Conservation (phyloP, 2,888 invertebrate species). For the Volucella zonaria region DNA sequence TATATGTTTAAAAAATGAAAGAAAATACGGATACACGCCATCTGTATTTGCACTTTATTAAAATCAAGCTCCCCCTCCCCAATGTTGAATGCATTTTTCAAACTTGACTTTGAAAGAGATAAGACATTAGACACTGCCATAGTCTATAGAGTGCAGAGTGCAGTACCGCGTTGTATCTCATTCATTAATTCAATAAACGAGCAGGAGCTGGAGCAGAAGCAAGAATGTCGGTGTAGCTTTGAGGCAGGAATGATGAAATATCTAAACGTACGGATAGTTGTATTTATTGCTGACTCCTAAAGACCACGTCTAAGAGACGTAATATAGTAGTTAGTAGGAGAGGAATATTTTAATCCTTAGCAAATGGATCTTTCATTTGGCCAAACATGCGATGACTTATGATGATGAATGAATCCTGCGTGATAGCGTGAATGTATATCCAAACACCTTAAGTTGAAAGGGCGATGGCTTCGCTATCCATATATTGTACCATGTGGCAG, state of each 20-base stretch:
- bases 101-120: slow-evolving; percentile 53
- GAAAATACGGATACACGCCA: slow-evolving; percentile 45
- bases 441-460: slow-evolving; percentile 15
- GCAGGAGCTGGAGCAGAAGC: background rate
- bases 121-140: slow-evolving; percentile 57
- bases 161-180: slow-evolving; percentile 67
- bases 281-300: slow-evolving; percentile 38
- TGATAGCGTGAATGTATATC: slow-evolving; percentile 75
- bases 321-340: background rate
- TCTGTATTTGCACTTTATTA: slow-evolving; percentile 69
- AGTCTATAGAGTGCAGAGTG: slow-evolving; percentile 29
- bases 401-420: slow-evolving; percentile 82
- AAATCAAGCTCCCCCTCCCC: slow-evolving; percentile 19
- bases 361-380: slow-evolving; percentile 69
- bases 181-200: slow-evolving; percentile 75
- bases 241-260: slow-evolving; percentile 15
- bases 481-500: background rate
- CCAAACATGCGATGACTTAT: slow-evolving; percentile 79
- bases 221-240: slow-evolving; percentile 21
- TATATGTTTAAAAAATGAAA: background rate
- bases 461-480: slow-evolving; percentile 37
- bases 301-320: slow-evolving; percentile 13
- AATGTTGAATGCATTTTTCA: slow-evolving; percentile 66
- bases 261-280: slow-evolving; percentile 30
- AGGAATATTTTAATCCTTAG: slow-evolving; percentile 68